Conservation (phyloP, 2,113 vertebrate species). For the Mirounga angustirostris region DNA sequence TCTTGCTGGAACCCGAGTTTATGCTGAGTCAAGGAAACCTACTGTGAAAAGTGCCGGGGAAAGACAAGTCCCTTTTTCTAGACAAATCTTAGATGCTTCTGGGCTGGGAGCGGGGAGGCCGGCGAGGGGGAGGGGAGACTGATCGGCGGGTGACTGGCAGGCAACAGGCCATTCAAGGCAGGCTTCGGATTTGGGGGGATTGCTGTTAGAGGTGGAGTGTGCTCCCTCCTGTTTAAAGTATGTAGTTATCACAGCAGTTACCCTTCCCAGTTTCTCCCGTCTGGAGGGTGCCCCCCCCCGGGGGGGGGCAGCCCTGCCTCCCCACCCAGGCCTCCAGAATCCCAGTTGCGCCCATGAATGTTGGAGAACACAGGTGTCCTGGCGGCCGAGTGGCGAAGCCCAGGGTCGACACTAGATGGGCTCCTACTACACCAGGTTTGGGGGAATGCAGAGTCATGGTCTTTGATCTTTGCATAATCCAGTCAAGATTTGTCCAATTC, state of each 20-base stretch:
- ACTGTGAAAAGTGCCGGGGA: not conserved
- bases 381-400: fast-evolving
- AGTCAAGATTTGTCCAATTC: not conserved
- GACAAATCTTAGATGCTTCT: not conserved
- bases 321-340: not conserved
- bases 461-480: not conserved
- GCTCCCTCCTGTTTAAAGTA: not conserved
- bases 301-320: not conserved
- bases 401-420: fast-evolving
- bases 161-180: not conserved
- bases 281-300: not conserved
- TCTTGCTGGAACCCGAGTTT: not conserved
- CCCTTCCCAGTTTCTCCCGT: not conserved
- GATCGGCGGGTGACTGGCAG: fast-evolving
- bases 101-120: not conserved
- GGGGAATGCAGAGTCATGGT: fast-evolving
- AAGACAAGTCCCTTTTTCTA: not conserved
- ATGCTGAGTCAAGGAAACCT: not conserved
- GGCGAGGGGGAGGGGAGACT: not conserved
- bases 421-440: not conserved
- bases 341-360: too few relatives aligned
- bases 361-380: not conserved
- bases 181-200: not conserved
- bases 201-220: not conserved
- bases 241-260: not conserved